These are phyloP conservation scores for Reticulitermes lucifugus DNA, from an alignment of 2,888 invertebrate species.

Conservation along the genomic window DNA sequence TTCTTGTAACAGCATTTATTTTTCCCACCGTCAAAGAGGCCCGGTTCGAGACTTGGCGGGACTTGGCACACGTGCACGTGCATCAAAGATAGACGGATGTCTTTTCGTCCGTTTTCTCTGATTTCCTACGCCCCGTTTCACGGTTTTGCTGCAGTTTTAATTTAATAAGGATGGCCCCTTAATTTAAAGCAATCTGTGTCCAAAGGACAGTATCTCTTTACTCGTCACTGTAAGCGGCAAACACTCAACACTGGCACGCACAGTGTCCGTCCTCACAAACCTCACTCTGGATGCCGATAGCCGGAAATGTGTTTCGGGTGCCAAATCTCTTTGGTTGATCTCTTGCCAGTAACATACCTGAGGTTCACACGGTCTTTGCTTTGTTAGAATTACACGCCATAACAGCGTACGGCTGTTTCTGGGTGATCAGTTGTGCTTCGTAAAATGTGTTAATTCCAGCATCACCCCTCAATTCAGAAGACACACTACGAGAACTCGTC, in stretches of 20 bases:
- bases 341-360: slow-evolving; percentile 34
- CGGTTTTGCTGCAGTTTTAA: no score
- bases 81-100: no score
- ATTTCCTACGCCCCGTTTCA: no score
- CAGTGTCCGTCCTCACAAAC: not conserved
- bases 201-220: not conserved
- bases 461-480: no score
- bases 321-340: slow-evolving; percentile 29
- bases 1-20: no score
- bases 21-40: no score
- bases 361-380: not conserved
- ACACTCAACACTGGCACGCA: not conserved
- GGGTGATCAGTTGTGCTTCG: no score
- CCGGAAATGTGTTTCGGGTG: not conserved
- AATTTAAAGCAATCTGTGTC: not conserved
- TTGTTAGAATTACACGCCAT: not conserved
- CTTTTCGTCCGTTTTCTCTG: no score
- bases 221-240: not conserved
- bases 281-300: not conserved
- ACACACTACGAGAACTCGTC: no score
- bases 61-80: no score
- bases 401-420: slow-evolving; percentile 5
- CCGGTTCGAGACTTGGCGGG: no score
- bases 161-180: not conserved
- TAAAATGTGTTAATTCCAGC: no score